Percentiles rank a stretch among this genome's conserved stretches.
Conservation (phyloP, 2,797 vertebrate genomes). For the Sebastes umbrosus region DNA sequence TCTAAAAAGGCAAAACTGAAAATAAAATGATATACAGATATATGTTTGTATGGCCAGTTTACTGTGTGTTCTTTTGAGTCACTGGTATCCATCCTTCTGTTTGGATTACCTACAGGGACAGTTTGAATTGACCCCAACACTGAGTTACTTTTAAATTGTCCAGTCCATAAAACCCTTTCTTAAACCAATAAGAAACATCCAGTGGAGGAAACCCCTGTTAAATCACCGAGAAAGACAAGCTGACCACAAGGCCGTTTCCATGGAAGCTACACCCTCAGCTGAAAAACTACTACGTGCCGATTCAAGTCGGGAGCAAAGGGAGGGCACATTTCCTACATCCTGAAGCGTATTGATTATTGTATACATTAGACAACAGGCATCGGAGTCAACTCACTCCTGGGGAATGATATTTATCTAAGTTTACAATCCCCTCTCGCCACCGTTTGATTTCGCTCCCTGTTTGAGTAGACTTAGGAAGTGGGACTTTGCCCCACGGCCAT, state of each 20-base stretch:
- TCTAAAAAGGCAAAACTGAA: neutral
- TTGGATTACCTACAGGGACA: conserved; percentile 29
- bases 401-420: conserved; percentile 20
- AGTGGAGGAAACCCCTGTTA: conserved; percentile 54
- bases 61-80: neutral
- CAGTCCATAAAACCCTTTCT: conserved; percentile 65
- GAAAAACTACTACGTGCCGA: conserved; percentile 78
- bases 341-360: conserved; percentile 30
- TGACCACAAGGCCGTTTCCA: conserved; percentile 74
- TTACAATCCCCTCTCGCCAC: conserved; percentile 14
- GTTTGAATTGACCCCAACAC: conserved; percentile 33
- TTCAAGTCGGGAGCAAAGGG: conserved; percentile 46
- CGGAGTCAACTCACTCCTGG: neutral
- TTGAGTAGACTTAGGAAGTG: conserved; percentile 60
- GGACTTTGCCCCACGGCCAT: conserved; percentile 69
- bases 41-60: neutral
- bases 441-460: conserved; percentile 43
- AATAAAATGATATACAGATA: neutral
- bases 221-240: conserved; percentile 68
- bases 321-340: conserved; percentile 39
- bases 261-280: conserved; percentile 76
- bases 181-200: conserved; percentile 65
- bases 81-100: neutral
- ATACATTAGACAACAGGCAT: neutral
- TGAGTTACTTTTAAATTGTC: conserved; percentile 51